Evolutionary conservation across 2,888 invertebrate species (phyloP), one percentile per base, ranked within the genome.

Genomic region (Xylota sylvarum): DNA sequence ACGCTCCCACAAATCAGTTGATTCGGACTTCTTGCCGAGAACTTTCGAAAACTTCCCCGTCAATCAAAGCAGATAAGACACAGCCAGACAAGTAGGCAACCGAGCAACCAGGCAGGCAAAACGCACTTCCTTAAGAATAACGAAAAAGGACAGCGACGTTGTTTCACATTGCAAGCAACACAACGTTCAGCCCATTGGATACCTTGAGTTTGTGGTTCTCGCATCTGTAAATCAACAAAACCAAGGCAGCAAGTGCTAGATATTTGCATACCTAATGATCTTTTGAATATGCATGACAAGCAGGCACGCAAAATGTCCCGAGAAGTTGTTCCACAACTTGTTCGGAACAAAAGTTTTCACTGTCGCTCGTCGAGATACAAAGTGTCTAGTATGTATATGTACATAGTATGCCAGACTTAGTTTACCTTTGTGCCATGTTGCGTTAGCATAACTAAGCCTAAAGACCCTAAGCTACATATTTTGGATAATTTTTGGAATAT

Each of bases 181-280:
- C 30, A 1, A 60, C 23, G 6, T 40, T 19, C 32, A n/a, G n/a
- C n/a, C n/a, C n/a, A n/a, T n/a, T n/a, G n/a, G n/a, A n/a, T 48
- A 67, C 77, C 69, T 62, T 55, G 9, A 69, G 69, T 40, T 52
- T 62, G 60, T 55, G 69, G 32, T 35, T 69, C 27, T 69, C 52
- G 60, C 35, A 60, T 79, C 80, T 80, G n/a, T n/a, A 60, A 80
- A 73, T 80, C 72, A 56, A 56, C 48, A 72, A 40, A 70, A 64
- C 62, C 50, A 17, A 70, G 52, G 52, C 79, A 72, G 70, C 62
- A 64, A 80, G 40, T 60, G 72, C 50, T 77, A 32, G 14, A 70
- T 52, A 87, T 87, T 87, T 83, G 69, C 87, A 87, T 87, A 87
- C 70, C 82, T 83, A 87, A 87, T 87, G 87, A 87, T 87, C 87